Evolutionary conservation across 2,113 vertebrate genomes (phyloP), one percentile per base, ranked within the genome.

Genomic region (Pogonocichla stellata): DNA sequence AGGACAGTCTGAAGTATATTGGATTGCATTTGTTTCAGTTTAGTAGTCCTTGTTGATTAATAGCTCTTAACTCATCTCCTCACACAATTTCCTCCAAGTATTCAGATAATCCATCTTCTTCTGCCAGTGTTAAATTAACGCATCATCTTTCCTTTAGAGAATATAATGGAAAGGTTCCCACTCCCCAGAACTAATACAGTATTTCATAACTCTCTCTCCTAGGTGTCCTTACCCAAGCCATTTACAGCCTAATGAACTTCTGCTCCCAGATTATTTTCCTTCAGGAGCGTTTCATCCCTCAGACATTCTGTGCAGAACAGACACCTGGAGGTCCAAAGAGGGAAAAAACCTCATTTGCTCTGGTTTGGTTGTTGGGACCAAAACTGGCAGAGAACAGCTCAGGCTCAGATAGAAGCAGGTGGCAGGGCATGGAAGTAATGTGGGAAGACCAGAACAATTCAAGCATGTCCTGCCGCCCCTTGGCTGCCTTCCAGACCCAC

Each of bases 11-110:
- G n/a, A 92, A 96, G 93, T 90, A 50, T 94, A 96, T 78, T 96
- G 94, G 83, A 96, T 93, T 96, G 95, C 89, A 80, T 90, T 96
- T 87, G 82, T 95, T 97, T 95, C 96, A 93, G 53, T 96, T 92
- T 92, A 96, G 79, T 69, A 84, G 70, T 57, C 85, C 65, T 65
- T 90, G 64, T 74, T 96, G 95, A 97, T 96, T 74, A 96, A 97
- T 96, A 95, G 84, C 54, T 74, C 88, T 96, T 92, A 97, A 92
- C 90, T 93, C 94, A 92, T 95, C 90, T 95, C 86, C 84, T 95
- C 92, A 96, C 81, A 97, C 91, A 96, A 93, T 96, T 95, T 96
- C 94, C 94, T 96, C 72, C 83, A 93, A 92, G 72, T 86, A 86
- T 58, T 92, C 74, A 92, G 69, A 64, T 92, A 95, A 96, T 96